Evolutionary conservation across 2,797 vertebrate species (phyloP), one percentile per base, ranked within the genome.

Genomic region (Hyperoplus immaculatus): DNA sequence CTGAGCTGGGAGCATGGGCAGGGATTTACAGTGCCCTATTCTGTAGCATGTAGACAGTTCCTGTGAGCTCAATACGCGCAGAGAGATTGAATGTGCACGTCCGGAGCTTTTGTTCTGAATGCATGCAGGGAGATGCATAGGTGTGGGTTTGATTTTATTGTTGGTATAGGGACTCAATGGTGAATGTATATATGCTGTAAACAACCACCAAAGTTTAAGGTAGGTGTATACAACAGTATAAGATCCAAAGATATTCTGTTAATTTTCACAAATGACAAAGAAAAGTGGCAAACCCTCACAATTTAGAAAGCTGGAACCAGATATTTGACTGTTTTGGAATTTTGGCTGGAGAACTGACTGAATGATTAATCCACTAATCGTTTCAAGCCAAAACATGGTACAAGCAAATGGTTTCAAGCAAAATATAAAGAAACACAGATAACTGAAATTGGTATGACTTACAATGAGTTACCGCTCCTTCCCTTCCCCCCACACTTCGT

Each of bases 1-100:
- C 53, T 71, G 82, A 77, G 72, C 47, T 63, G 79, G 72, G 76
- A 57, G 29, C 39, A 29, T 74, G 70, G 75, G 60, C 76, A 86
- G 85, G 82, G 85, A 87, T 92, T 91, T 89, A 71, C 82, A 78
- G 65, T 69, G 68, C 41, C 60, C 87, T 80, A 58, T 84, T 83
- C 83, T 77, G 56, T 62, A 87, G 78, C 51, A 75, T 83, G 86
- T 64, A 81, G 78, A 83, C 80, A 85, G 78, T 87, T 90, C 85
- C 78, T 78, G 74, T 89, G 91, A 92, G 80, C 82, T 91, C 80
- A 88, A 29, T 78, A 81, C 21, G 62, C 77, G 64, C 76, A 39
- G 51, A 56, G 49, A 83, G 73, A 78, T 50, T 76, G 43, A 87
- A 84, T 54, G 39, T 73, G 69, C 75, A 72, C 73, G 82, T 81